Base-by-base conservation (phyloP, 1,140 invertebrate species). In the Caenorhabditis remanei region DNA sequence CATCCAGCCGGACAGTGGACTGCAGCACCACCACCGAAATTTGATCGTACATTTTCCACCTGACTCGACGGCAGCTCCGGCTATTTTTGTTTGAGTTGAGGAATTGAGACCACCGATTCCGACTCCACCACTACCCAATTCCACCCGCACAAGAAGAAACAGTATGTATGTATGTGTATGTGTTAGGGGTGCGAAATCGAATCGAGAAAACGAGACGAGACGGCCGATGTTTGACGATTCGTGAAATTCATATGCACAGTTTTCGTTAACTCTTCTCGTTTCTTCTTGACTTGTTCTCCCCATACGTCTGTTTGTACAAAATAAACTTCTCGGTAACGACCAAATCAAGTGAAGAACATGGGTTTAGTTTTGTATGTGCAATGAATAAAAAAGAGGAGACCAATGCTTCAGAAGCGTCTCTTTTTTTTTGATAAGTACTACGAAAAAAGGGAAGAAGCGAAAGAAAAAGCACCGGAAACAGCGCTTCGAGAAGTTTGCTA, bases 291-390 rank as follows among this genome's bases (percentile, higher is more conserved):
- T 16, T 53, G 11, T 16, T 11, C 9, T 6, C 9, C n/a, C 19
- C 53, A 14, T 43, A 71, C 71, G 46, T 79, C 43, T 79, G 71
- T 79, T 79, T 79, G 71, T 50, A 79, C 46, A 79, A 79, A 79
- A 79, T 79, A 79, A 79, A 79, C 71, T 79, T 79, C 71, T 79
- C 71, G 71, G 71, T 79, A 79, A 79, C 71, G 71, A 79, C 71
- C 71, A 79, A 79, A 79, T 79, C 71, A 79, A 79, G 71, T n/a
- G 40, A 50, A 48, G 71, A 79, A 79, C 71, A 79, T 53, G 65
- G 40, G 46, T 50, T 79, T 79, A 24, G 43, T 50, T 79, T 16
- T 63, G 61, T 79, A 24, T 79, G 71, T 79, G 71, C 40, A 71
- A 71, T 48, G n/a, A 71, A 71, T 71, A 71, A 71, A 79, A 50